Conservation (phyloP, 1,140 invertebrate species). For the Chrysoperla carnea region DNA sequence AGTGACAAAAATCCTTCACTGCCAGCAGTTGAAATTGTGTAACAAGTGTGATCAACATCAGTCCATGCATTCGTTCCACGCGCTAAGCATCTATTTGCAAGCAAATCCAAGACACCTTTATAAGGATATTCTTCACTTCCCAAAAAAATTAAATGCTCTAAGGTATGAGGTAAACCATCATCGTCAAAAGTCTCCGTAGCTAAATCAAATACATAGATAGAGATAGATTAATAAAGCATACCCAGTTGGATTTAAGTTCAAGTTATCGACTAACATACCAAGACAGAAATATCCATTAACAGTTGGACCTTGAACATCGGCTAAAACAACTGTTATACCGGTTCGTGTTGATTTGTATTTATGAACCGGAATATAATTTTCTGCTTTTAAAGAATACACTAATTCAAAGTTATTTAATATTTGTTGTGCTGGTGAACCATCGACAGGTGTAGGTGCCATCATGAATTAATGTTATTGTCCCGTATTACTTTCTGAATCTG, state of each 20-base stretch:
- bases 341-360: constrained; percentile 67
- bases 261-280: constrained; percentile 33
- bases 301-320: constrained; percentile 69
- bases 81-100: constrained; percentile 76
- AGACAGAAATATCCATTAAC: constrained; percentile 74
- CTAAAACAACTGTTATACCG: constrained; percentile 61
- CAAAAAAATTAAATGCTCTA: constrained; percentile 84
- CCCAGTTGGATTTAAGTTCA: background rate
- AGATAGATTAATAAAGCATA: constrained; percentile 2
- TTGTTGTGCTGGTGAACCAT: constrained; percentile 25
- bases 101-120: constrained; percentile 71
- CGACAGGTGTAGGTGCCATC: constrained; percentile 34
- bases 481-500: no score
- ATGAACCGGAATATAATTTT: constrained; percentile 53
- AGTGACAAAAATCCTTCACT: constrained; percentile 74
- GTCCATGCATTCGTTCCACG: constrained; percentile 81
- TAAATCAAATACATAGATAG: constrained; percentile 22
- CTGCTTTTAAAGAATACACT: constrained; percentile 39
- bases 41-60: constrained; percentile 74
- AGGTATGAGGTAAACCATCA: constrained; percentile 81
- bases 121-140: constrained; percentile 83
- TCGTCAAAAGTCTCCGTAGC: constrained; percentile 82
- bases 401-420: constrained; percentile 36
- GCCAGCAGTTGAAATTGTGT: constrained; percentile 75
- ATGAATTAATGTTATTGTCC: background rate